These are phyloP conservation scores for Pocota personata DNA, from an alignment of 2,888 invertebrate species.

Conservation along the genomic window DNA sequence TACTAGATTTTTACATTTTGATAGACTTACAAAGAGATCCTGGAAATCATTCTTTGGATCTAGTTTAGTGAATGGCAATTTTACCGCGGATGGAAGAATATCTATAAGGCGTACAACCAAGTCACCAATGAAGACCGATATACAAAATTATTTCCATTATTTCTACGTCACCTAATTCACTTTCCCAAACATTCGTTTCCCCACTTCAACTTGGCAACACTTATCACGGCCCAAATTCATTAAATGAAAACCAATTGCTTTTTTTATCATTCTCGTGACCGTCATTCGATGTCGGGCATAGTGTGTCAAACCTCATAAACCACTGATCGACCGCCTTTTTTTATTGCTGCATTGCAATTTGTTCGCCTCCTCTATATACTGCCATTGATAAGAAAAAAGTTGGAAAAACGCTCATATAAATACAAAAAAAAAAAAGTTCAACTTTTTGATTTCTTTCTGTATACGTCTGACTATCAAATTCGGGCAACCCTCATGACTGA, in stretches of 20 bases:
- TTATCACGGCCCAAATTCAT: neutral
- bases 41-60: too few relatives aligned
- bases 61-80: too few relatives aligned
- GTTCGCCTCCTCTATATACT: neutral
- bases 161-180: too few relatives aligned
- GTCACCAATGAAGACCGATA: too few relatives aligned
- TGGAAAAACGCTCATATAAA: neutral
- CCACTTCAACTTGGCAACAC: neutral
- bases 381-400: slow-evolving; percentile 12
- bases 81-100: too few relatives aligned
- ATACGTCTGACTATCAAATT: neutral
- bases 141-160: too few relatives aligned
- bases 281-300: neutral
- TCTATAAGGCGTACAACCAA: too few relatives aligned
- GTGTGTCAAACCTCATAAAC: neutral
- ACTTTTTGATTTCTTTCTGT: neutral
- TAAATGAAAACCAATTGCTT: neutral
- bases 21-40: too few relatives aligned
- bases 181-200: neutral
- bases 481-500: neutral
- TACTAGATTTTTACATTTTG: too few relatives aligned
- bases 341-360: neutral
- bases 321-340: neutral
- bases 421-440: neutral
- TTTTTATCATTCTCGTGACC: slow-evolving; percentile 13